Conservation (phyloP, 2,113 vertebrate genomes). For the Stigmatopora nigra region DNA sequence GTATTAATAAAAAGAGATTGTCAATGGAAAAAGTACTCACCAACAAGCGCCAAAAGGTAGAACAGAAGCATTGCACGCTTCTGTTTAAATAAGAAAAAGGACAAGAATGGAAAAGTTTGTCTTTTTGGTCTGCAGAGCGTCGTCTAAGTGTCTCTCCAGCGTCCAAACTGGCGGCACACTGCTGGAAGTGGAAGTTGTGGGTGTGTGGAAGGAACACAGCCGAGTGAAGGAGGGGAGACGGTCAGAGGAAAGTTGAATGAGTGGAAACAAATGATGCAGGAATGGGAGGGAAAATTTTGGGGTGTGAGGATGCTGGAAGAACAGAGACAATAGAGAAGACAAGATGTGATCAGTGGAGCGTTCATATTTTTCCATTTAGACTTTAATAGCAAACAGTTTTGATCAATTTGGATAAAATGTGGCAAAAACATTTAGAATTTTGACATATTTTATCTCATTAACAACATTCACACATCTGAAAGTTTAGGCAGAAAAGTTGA, state of each 20-base stretch:
- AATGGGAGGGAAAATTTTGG: too few relatives aligned
- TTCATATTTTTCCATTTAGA: too few relatives aligned
- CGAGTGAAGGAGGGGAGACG: conserved; percentile 9
- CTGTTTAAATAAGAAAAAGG: background rate
- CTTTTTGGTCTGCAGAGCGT: conserved; percentile 16
- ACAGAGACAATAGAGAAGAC: background rate
- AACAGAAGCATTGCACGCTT: conserved; percentile 48
- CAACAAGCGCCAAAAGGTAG: conserved; percentile 49
- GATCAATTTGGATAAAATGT: too few relatives aligned
- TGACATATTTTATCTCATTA: too few relatives aligned
- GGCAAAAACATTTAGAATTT: too few relatives aligned
- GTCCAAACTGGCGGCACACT: conserved; percentile 52
- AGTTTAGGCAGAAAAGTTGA: too few relatives aligned
- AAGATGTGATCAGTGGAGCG: background rate
- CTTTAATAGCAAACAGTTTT: too few relatives aligned
- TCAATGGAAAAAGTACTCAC: conserved; percentile 50
- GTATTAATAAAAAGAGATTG: conserved; percentile 28
- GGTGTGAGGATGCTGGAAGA: background rate
- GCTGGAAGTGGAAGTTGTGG: conserved; percentile 15
- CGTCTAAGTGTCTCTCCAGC: conserved; percentile 53
- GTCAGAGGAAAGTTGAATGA: conserved; percentile 27
- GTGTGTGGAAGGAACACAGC: conserved; percentile 26
- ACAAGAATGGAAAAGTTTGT: conserved; percentile 10
- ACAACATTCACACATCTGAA: too few relatives aligned
- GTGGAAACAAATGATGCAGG: too few relatives aligned